phyloP scores from a whole-genome alignment of 2,888 invertebrate genomes.

The Arctia plantaginis region DNA sequence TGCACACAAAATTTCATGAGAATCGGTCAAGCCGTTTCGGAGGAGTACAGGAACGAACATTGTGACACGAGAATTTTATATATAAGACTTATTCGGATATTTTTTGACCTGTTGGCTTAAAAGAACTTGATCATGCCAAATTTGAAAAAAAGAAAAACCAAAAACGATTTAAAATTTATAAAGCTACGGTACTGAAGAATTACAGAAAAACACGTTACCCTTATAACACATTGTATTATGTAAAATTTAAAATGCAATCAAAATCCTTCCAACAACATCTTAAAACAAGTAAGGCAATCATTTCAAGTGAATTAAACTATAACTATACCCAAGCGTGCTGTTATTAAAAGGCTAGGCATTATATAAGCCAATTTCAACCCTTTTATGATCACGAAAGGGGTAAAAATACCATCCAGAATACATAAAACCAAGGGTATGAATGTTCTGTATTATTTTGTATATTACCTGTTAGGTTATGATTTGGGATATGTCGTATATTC shows the following conservation, averaged over 20 bases:
- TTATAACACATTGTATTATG: no score
- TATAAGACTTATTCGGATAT: no score
- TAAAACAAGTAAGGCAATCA: neutral
- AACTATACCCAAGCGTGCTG: slow-evolving; percentile 39
- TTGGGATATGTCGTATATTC: slow-evolving; percentile 42
- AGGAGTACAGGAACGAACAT: no score
- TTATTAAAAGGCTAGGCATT: slow-evolving; percentile 56
- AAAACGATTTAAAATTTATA: no score
- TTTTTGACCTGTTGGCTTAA: no score
- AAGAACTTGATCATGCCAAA: no score
- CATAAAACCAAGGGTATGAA: slow-evolving; percentile 54
- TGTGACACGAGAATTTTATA: no score
- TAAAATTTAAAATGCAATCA: neutral
- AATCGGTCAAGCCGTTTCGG: no score
- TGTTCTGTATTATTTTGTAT: slow-evolving; percentile 43
- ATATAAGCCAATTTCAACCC: slow-evolving; percentile 51
- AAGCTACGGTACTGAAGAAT: no score
- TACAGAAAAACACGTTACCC: no score
- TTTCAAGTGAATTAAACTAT: slow-evolving; percentile 18
- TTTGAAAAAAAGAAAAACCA: no score
- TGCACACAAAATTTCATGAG: no score
- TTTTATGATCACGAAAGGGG: slow-evolving; percentile 46
- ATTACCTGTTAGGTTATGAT: slow-evolving; percentile 43
- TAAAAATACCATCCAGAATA: slow-evolving; percentile 40
- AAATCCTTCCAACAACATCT: neutral